phyloP scores from a whole-genome alignment of 2,888 invertebrate species.

The Notodromas monacha region DNA sequence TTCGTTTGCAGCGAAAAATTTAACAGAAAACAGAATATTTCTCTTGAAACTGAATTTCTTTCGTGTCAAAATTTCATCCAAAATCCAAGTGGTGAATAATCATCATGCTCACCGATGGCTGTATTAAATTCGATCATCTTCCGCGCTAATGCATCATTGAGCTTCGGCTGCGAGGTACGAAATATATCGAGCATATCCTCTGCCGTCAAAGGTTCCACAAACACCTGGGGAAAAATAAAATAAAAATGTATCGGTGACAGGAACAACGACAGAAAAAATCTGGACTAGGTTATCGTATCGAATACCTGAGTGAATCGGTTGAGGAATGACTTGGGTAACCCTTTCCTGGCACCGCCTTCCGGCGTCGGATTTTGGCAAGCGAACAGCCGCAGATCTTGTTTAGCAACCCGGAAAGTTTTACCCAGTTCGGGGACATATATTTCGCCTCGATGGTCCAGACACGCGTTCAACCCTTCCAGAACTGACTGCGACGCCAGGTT shows the following conservation, averaged over 20 bases:
- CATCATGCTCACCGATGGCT: slow-evolving; percentile 20
- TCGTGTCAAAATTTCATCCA: too few species aligned
- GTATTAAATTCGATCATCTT: slow-evolving; percentile 48
- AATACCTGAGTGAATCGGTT: slow-evolving; percentile 86
- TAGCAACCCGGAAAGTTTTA: slow-evolving; percentile 36
- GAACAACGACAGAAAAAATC: slow-evolving; percentile 5
- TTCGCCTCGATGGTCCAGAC: slow-evolving; percentile 84
- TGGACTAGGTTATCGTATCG: slow-evolving; percentile 1
- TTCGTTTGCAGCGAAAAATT: too few species aligned
- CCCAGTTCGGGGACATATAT: slow-evolving; percentile 80
- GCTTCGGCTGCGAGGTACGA: slow-evolving; percentile 25
- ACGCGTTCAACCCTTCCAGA: slow-evolving; percentile 88
- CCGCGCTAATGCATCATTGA: slow-evolving; percentile 26
- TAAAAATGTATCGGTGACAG: slow-evolving; percentile 5
- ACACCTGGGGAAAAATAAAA: slow-evolving; percentile 20
- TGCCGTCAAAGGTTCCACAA: slow-evolving; percentile 24
- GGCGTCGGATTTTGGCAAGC: slow-evolving; percentile 88
- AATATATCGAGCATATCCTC: slow-evolving; percentile 31
- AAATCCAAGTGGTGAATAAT: too few species aligned
- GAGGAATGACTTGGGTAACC: slow-evolving; percentile 77
- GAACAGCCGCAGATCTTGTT: slow-evolving; percentile 46
- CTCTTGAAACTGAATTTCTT: too few species aligned
- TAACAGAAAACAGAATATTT: too few species aligned
- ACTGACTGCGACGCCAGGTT: slow-evolving; percentile 96
- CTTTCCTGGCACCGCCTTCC: slow-evolving; percentile 82